Conservation (phyloP, 2,888 invertebrate genomes). For the Gastracanthus pulcherrimus region DNA sequence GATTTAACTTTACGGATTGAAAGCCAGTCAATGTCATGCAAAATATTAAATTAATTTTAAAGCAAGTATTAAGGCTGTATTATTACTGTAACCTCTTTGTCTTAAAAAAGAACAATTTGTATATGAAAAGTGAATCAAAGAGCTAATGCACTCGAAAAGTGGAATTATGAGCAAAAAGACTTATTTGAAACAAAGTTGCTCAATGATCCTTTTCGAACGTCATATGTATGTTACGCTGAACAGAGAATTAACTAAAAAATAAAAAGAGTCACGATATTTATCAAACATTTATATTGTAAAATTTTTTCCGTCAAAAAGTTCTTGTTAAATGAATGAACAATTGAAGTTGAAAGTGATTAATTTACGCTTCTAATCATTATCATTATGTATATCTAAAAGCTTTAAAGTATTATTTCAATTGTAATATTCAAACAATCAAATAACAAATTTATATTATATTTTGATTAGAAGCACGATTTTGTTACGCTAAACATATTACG, state of each 20-base stretch:
- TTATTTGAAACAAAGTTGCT: not conserved
- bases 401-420: no score
- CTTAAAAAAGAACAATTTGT: not conserved
- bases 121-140: not conserved
- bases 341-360: not conserved
- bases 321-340: not conserved
- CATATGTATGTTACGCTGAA: not conserved
- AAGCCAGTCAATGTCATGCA: slow-evolving; percentile 8
- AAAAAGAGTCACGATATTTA: not conserved
- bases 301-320: slow-evolving; percentile 5
- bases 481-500: not conserved
- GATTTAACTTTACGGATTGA: not conserved
- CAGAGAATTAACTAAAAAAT: not conserved
- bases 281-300: slow-evolving; percentile 7
- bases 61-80: slow-evolving; percentile 5
- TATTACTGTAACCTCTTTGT: not conserved
- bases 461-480: slow-evolving; percentile 4
- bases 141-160: not conserved
- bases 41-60: slow-evolving; percentile 6
- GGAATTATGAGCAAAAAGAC: not conserved
- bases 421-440: no score
- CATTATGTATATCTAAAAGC: not conserved
- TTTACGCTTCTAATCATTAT: not conserved
- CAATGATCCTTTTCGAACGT: not conserved
- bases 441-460: not conserved